phyloP scores from a whole-genome alignment of 1,140 invertebrate species.

The Temnothorax nylanderi region DNA sequence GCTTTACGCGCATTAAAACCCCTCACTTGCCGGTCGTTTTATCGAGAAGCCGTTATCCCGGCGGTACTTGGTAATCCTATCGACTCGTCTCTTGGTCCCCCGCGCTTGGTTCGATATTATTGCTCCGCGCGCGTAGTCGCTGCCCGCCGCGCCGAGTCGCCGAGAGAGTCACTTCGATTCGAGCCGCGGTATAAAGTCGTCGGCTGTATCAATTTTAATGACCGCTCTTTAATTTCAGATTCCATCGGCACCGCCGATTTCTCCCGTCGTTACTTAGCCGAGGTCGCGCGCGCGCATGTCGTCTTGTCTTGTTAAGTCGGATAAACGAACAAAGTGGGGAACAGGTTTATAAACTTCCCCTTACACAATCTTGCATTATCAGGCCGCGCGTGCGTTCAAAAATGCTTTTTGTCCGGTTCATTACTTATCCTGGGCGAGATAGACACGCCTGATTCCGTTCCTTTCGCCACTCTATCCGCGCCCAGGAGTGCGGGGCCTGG shows the following conservation, averaged over 20 bases:
- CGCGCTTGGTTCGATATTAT: conserved; percentile 7
- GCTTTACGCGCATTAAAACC: conserved; percentile 63
- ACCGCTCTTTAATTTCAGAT: conserved; percentile 46
- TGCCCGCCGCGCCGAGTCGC: neutral
- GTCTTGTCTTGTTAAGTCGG: conserved; percentile 6
- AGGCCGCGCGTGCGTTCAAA: conserved; percentile 7
- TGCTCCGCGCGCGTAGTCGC: conserved; percentile 5
- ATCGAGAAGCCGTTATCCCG: conserved; percentile 6
- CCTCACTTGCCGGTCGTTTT: conserved; percentile 29
- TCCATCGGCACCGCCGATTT: conserved; percentile 39
- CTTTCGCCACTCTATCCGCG: conserved; percentile 62
- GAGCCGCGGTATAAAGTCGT: conserved; percentile 40
- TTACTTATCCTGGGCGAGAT: conserved; percentile 27
- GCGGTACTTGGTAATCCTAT: conserved; percentile 9
- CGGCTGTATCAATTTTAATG: conserved; percentile 46
- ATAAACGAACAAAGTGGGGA: conserved; percentile 31
- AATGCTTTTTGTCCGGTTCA: conserved; percentile 10
- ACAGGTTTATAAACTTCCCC: conserved; percentile 47
- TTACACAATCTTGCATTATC: conserved; percentile 21
- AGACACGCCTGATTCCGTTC: conserved; percentile 36
- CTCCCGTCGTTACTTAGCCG: conserved; percentile 10
- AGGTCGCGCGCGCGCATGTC: neutral
- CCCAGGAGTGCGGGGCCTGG: conserved; percentile 17
- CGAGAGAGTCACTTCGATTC: conserved; percentile 6
- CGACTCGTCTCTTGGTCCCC: neutral